Evolutionary conservation across 2,113 vertebrate species (phyloP).

Genomic region (Centropristis striata): DNA sequence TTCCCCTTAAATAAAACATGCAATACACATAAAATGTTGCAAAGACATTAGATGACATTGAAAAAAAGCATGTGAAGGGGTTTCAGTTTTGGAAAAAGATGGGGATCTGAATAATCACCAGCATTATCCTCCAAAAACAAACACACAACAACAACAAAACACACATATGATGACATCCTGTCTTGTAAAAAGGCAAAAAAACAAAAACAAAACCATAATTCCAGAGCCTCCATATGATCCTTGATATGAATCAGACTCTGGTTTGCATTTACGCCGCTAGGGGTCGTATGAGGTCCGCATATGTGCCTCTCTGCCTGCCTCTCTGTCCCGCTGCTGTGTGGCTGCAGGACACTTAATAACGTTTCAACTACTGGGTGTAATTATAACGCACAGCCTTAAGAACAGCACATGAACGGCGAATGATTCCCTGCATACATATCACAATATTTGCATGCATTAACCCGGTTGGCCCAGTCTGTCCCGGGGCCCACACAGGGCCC

Average conservation of each 20-base stretch:
- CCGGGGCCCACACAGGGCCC: not conserved
- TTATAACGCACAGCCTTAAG: slow-evolving; percentile 49
- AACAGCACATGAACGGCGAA: slow-evolving; percentile 43
- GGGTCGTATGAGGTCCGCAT: slow-evolving; percentile 84
- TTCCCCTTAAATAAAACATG: too few species aligned
- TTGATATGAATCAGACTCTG: not conserved
- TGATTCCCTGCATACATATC: slow-evolving; percentile 66
- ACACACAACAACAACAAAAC: too few species aligned
- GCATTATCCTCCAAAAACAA: too few species aligned
- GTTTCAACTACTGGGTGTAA: slow-evolving; percentile 46
- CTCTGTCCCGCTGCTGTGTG: slow-evolving; percentile 6
- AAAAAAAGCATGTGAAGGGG: too few species aligned
- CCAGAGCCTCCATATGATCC: not conserved
- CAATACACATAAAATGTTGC: too few species aligned
- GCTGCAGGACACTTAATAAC: slow-evolving; percentile 50
- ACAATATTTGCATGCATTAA: slow-evolving; percentile 70
- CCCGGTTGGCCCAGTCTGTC: slow-evolving; percentile 1
- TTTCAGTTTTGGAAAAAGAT: too few species aligned
- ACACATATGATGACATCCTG: not conserved
- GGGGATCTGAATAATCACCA: too few species aligned
- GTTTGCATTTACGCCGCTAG: slow-evolving; percentile 77
- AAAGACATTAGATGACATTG: too few species aligned
- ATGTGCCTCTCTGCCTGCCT: slow-evolving; percentile 38
- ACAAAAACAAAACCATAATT: not conserved
- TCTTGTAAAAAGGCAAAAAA: too few species aligned